Evolutionary conservation across 2,113 vertebrate species (phyloP).

Genomic region (Eleginops maclovinus): DNA sequence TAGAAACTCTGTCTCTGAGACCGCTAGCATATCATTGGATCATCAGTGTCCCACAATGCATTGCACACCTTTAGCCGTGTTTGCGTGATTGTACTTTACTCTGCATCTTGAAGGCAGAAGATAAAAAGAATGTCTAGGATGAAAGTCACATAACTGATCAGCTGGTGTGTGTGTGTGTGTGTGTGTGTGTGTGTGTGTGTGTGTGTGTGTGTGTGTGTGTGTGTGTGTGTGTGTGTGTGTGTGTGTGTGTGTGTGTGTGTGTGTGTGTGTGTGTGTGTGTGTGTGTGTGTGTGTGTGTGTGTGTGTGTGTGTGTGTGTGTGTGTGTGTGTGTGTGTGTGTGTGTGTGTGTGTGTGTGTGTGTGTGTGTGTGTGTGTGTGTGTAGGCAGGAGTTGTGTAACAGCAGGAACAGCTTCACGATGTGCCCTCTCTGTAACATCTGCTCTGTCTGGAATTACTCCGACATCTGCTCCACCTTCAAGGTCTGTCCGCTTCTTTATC

Average conservation of each 20-base stretch:
- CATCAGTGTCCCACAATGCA: neutral
- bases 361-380: constrained; percentile 35
- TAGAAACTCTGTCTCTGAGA: no score
- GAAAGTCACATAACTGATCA: no score
- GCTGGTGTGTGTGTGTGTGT: no score
- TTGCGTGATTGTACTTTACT: no score
- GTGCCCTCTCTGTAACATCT: constrained; percentile 85
- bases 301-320: constrained; percentile 30
- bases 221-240: no score
- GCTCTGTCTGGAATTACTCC: constrained; percentile 85
- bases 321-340: constrained; percentile 5
- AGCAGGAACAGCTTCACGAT: constrained; percentile 79
- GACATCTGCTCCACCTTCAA: constrained; percentile 87
- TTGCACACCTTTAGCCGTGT: neutral
- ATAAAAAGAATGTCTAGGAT: no score
- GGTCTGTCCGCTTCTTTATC: constrained; percentile 52
- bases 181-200: no score
- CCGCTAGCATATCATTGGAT: neutral
- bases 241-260: no score
- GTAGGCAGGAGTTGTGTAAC: constrained; percentile 84
- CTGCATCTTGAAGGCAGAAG: no score
- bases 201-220: no score
- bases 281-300: no score
- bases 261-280: no score
- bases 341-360: constrained; percentile 9